Percentiles rank a stretch among this genome's conserved stretches.
Conservation (phyloP, 2,797 vertebrate species). For the Girardinus metallicus region DNA sequence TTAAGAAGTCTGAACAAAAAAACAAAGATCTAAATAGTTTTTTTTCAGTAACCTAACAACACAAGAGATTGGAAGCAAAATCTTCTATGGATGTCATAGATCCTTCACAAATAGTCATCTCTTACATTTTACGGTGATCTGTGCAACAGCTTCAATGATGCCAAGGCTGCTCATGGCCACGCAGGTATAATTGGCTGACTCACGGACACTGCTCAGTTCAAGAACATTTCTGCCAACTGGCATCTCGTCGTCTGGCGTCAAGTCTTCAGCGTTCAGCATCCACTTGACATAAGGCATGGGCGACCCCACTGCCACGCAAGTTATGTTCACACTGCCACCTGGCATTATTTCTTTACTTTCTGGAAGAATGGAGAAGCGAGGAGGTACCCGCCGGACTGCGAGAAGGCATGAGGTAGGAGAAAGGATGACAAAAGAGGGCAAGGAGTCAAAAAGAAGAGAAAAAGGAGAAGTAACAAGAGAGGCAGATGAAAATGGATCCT, state of each 20-base stretch:
- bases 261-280: constrained; percentile 97
- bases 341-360: constrained; percentile 98
- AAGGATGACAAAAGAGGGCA: constrained; percentile 76
- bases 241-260: constrained; percentile 99
- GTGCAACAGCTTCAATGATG: constrained; percentile 95
- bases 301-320: constrained; percentile 97
- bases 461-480: constrained; percentile 89
- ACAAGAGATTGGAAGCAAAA: background rate
- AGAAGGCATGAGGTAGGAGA: constrained; percentile 75
- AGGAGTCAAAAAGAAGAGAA: constrained; percentile 74
- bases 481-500: constrained; percentile 80
- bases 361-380: constrained; percentile 98
- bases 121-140: constrained; percentile 99
- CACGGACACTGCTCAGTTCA: constrained; percentile 93
- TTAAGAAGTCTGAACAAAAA: background rate
- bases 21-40: background rate
- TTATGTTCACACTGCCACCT: constrained; percentile 97
- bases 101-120: constrained; percentile 20
- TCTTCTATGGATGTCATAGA: background rate
- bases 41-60: background rate
- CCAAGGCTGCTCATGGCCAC: constrained; percentile 99
- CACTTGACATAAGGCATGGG: constrained; percentile 99
- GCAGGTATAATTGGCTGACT: constrained; percentile 99
- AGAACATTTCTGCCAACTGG: constrained; percentile 97
- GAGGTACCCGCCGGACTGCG: constrained; percentile 97